Evolutionary conservation across 2,888 invertebrate species (phyloP).

Genomic region (Synanthedon vespiformis): DNA sequence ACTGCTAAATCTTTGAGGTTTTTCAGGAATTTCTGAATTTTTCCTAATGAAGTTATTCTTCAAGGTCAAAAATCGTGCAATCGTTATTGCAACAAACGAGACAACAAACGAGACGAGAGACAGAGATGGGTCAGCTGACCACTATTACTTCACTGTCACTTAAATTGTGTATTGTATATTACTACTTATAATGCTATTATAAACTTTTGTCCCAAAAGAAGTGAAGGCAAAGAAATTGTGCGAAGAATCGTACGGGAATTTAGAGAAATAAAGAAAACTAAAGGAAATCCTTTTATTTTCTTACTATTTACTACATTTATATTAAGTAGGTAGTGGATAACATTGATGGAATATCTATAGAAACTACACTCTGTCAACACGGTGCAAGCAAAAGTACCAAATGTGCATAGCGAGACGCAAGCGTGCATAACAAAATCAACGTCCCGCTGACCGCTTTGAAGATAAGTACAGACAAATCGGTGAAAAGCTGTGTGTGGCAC

Average conservation of each 20-base stretch:
- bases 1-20: too few relatives aligned
- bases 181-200: too few relatives aligned
- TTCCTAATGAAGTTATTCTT: too few relatives aligned
- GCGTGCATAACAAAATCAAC: constrained; percentile 32
- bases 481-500: constrained; percentile 39
- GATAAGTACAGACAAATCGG: constrained; percentile 45
- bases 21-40: too few relatives aligned
- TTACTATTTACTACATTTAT: neutral
- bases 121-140: too few relatives aligned
- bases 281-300: neutral
- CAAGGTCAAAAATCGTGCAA: too few relatives aligned
- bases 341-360: neutral
- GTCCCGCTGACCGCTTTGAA: constrained; percentile 49
- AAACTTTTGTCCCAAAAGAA: too few relatives aligned
- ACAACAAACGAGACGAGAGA: too few relatives aligned
- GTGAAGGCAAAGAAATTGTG: too few relatives aligned
- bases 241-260: neutral
- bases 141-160: too few relatives aligned
- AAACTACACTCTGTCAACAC: constrained; percentile 1
- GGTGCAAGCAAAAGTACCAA: constrained; percentile 11
- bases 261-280: neutral
- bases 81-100: too few relatives aligned
- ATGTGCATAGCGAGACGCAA: constrained; percentile 14
- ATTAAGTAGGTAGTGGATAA: neutral
- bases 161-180: too few relatives aligned